Evolutionary conservation across 2,888 invertebrate genomes (phyloP).

Genomic region (Tipula vernalis): DNA sequence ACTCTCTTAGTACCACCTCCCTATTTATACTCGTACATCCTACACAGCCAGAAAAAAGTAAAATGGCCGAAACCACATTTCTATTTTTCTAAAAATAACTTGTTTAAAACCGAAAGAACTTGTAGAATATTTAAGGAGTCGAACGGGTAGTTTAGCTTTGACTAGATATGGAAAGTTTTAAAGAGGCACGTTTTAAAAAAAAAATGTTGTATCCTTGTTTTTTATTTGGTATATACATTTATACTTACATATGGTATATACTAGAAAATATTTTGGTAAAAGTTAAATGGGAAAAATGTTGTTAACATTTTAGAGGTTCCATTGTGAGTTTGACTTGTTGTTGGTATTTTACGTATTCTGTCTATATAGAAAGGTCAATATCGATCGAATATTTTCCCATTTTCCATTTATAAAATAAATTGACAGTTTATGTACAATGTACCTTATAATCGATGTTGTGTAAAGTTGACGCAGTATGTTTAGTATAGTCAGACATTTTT

Average conservation of each 20-base stretch:
- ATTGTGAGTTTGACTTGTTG: not conserved
- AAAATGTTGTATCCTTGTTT: not conserved
- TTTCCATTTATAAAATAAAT: not conserved
- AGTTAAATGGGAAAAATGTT: not conserved
- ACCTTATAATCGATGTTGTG: no score
- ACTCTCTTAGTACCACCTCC: no score
- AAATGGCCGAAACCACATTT: not conserved
- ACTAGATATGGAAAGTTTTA: not conserved
- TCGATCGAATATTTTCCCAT: not conserved
- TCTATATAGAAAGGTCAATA: not conserved
- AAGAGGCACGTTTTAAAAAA: not conserved
- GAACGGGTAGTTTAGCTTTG: not conserved
- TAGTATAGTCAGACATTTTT: no score
- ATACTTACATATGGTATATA: not conserved
- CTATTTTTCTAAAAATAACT: not conserved
- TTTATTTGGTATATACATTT: no score
- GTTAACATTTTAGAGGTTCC: not conserved
- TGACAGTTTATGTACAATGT: not conserved
- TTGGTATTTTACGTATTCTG: not conserved
- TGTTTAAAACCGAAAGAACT: not conserved
- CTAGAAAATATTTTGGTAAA: not conserved
- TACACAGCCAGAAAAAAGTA: no score
- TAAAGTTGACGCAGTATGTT: no score
- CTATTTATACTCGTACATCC: no score
- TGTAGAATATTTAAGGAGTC: not conserved